A percentile compares a stretch with the other conserved stretches of the same genome.
Conservation (phyloP, 2,888 invertebrate species). For the Eristalinus sepulchralis region DNA sequence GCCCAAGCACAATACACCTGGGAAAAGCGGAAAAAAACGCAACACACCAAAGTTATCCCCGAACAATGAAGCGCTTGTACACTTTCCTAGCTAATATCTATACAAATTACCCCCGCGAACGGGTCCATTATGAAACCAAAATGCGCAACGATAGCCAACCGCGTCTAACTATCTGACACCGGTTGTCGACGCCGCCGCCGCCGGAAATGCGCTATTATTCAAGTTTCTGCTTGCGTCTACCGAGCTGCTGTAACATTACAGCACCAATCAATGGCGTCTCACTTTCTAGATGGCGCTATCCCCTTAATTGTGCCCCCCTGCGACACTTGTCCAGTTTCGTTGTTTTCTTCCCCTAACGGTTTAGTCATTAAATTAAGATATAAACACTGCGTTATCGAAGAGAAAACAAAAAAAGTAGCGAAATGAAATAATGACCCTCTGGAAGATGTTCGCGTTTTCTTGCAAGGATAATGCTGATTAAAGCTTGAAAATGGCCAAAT, state of each 20-base stretch:
- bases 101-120: constrained; percentile 22
- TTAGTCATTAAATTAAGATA: neutral
- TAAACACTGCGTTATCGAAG: neutral
- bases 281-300: constrained; percentile 18
- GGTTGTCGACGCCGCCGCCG: neutral
- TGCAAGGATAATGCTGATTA: neutral
- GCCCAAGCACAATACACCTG: neutral
- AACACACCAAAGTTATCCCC: neutral
- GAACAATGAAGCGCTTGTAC: neutral
- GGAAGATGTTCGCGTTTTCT: neutral
- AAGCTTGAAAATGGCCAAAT: neutral
- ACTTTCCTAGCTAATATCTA: constrained; percentile 18
- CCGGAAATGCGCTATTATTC: constrained; percentile 25
- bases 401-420: neutral
- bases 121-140: constrained; percentile 36
- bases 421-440: neutral
- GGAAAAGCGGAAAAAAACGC: neutral
- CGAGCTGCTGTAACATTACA: neutral
- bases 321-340: neutral
- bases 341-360: neutral
- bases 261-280: neutral
- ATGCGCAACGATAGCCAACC: constrained; percentile 25
- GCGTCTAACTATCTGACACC: constrained; percentile 6
- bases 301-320: neutral
- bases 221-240: constrained; percentile 2